Evolutionary conservation across 2,888 invertebrate genomes (phyloP).

Genomic region (Drosophila trichaetosa): DNA sequence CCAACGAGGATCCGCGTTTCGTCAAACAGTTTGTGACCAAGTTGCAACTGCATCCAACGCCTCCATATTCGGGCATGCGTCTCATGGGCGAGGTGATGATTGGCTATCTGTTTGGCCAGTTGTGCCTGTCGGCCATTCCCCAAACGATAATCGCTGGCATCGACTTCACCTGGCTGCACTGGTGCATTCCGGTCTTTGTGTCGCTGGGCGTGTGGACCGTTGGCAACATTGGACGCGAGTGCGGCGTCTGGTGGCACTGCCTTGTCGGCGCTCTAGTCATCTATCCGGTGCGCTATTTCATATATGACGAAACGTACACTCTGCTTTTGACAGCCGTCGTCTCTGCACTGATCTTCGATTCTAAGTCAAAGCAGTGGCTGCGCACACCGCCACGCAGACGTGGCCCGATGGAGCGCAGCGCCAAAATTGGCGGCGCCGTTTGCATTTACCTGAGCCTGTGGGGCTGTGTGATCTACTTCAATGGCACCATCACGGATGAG

Average conservation of each 20-base stretch:
- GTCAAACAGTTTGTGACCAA: constrained; percentile 88
- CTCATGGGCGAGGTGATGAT: constrained; percentile 92
- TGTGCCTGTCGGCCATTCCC: constrained; percentile 91
- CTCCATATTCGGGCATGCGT: constrained; percentile 92
- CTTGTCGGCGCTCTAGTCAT: constrained; percentile 88
- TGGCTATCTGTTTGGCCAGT: constrained; percentile 92
- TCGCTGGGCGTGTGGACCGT: constrained; percentile 94
- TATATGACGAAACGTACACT: constrained; percentile 91
- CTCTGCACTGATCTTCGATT: constrained; percentile 90
- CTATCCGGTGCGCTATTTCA: constrained; percentile 89
- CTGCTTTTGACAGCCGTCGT: constrained; percentile 88
- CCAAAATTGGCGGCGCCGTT: constrained; percentile 87
- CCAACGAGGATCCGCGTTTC: constrained; percentile 90
- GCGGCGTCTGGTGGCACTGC: constrained; percentile 90
- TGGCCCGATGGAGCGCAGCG: constrained; percentile 86
- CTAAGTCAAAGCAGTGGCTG: constrained; percentile 92
- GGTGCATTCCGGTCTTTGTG: constrained; percentile 89
- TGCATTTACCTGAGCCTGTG: constrained; percentile 90
- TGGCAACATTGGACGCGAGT: constrained; percentile 94
- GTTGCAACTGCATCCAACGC: constrained; percentile 89
- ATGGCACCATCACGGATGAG: constrained; percentile 93
- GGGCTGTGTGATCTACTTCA: constrained; percentile 93
- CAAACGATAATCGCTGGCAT: constrained; percentile 89
- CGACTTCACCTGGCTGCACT: constrained; percentile 90
- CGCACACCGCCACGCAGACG: constrained; percentile 87